Evolutionary conservation across 23 tunicate genomes (phyloP), one percentile per base, ranked within the genome.

Genomic region (Halocynthia roretzi): DNA sequence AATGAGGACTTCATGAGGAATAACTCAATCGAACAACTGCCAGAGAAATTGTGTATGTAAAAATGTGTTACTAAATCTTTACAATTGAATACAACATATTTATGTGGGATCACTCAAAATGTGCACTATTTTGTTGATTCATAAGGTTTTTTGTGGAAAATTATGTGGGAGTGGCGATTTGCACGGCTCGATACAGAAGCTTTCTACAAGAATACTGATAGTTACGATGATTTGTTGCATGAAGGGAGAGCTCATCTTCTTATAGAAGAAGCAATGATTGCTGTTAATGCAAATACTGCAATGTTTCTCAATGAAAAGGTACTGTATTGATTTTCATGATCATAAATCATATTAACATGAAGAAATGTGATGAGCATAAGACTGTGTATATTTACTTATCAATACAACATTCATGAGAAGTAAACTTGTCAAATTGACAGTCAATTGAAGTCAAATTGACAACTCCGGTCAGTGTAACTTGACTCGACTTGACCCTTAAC

Each of bases 211-310:
- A 53, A 18, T 8, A 21, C 75, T 7, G 11, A 7, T 62, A 22
- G 5, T 6, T 62, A 74, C 8, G 10, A 23, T 12, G 72, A 62
- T 10, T 49, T 10, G 50, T 48, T 52, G 10, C 17, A 40, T 52
- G 76, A 64, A 18, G 51, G 66, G 23, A 57, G 62, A 65, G 87
- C 87, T 6, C 80, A 65, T 31, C 55, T 83, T 8, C 68, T 83
- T 10, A 79, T 83, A 18, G 87, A 83, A 54, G 87, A 83, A 76
- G 87, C 87, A 50, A 83, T 83, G 87, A 67, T 83, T 22, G 68
- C 81, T 10, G 22, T 19, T 55, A 83, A 83, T 56, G 67, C 68
- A 21, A 77, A 50, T 76, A 83, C 76, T 40, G 81, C 87, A 8
- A 22, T 31, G 10, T 83, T 52, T 83, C 23, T 83, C 21, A 52